A percentile compares a stretch with the other conserved stretches of the same genome.
Evolutionary conservation across 2,888 invertebrate species (phyloP).

Genomic region (Galeopsomyia nigrocyanea): DNA sequence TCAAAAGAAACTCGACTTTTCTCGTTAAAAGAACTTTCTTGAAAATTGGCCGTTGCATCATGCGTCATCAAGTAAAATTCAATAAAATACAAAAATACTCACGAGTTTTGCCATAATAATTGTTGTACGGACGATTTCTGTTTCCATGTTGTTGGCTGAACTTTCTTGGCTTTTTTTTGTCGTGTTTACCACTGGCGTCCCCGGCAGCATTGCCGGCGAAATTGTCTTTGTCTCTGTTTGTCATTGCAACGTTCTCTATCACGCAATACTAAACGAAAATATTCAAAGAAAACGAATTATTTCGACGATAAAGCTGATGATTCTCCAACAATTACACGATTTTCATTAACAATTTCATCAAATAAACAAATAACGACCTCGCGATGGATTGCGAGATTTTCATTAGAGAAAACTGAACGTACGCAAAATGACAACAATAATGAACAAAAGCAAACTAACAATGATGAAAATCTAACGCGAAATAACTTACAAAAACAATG

Average conservation of each 20-base stretch:
- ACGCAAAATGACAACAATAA: not conserved
- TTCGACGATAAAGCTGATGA: too few relatives aligned
- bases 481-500: not conserved
- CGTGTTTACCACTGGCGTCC: conserved; percentile 24
- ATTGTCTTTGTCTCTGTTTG: conserved; percentile 32
- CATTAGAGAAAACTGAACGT: too few relatives aligned
- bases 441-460: not conserved
- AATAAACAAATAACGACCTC: too few relatives aligned
- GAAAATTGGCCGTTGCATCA: not conserved
- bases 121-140: conserved; percentile 33
- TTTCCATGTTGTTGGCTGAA: conserved; percentile 20
- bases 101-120: conserved; percentile 45
- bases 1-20: not conserved
- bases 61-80: not conserved
- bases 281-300: too few relatives aligned
- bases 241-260: not conserved
- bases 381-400: too few relatives aligned
- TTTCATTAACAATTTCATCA: too few relatives aligned
- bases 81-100: conserved; percentile 16
- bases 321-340: too few relatives aligned
- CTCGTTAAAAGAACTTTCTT: not conserved
- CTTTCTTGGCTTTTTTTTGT: conserved; percentile 30
- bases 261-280: too few relatives aligned
- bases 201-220: conserved; percentile 18
- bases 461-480: too few relatives aligned